Evolutionary conservation across 2,797 vertebrate genomes (phyloP).

Genomic region (Toxotes lorentzi): DNA sequence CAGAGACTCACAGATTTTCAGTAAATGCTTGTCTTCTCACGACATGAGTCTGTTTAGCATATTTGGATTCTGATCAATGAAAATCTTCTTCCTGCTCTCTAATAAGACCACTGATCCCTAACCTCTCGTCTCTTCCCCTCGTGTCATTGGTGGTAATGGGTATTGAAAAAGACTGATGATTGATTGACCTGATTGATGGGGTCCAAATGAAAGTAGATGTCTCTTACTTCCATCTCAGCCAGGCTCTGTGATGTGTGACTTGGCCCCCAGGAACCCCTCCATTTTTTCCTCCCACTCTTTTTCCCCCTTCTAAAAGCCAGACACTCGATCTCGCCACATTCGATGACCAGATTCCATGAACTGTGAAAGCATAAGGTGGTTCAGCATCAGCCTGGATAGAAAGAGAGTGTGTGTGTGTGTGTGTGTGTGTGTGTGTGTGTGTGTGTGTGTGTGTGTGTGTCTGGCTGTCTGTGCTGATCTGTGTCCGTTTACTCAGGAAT

Average conservation of each 20-base stretch:
- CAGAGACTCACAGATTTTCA: not conserved
- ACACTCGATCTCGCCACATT: not conserved
- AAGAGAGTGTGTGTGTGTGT: not conserved
- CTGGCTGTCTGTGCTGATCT: slow-evolving; percentile 7
- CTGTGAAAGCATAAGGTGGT: slow-evolving; percentile 23
- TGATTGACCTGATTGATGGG: too few relatives aligned
- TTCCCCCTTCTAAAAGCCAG: slow-evolving; percentile 14
- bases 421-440: slow-evolving; percentile 1
- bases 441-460: not conserved
- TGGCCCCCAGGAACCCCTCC: slow-evolving; percentile 16
- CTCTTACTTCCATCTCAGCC: slow-evolving; percentile 27
- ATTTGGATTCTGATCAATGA: slow-evolving; percentile 7
- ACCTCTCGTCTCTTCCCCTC: slow-evolving; percentile 5
- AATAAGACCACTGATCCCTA: slow-evolving; percentile 46
- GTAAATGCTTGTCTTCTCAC: not conserved
- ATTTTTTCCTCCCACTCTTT: not conserved
- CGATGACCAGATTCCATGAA: slow-evolving; percentile 20
- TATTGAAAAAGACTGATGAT: slow-evolving; percentile 48
- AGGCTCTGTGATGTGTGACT: slow-evolving; percentile 14
- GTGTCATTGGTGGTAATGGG: slow-evolving; percentile 26
- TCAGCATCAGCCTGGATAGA: not conserved
- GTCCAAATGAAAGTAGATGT: slow-evolving; percentile 57
- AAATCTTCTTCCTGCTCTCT: slow-evolving; percentile 5
- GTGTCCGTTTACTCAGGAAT: not conserved
- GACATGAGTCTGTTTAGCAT: not conserved